Percentiles rank a stretch among this genome's conserved stretches.
Evolutionary conservation across 2,888 invertebrate genomes (phyloP).

Genomic region (Gasteruption jaculator): DNA sequence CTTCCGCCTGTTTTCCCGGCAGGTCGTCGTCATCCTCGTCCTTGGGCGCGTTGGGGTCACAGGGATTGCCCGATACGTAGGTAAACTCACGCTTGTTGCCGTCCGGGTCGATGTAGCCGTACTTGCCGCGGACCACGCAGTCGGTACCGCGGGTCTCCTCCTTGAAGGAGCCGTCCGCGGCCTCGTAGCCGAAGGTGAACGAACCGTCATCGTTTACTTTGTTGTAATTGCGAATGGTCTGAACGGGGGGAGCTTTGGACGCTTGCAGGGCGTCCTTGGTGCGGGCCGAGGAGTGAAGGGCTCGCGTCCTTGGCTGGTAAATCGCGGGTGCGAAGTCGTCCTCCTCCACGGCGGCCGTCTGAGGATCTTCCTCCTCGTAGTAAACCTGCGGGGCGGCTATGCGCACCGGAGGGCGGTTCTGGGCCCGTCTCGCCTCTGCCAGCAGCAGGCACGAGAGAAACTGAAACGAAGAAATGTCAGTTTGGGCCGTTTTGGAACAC

Average conservation of each 20-base stretch:
- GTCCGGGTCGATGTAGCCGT: constrained; percentile 82
- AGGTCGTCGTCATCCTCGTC: constrained; percentile 58
- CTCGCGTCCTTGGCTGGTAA: constrained; percentile 45
- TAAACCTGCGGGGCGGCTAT: constrained; percentile 48
- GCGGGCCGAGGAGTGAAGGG: constrained; percentile 49
- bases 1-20: constrained; percentile 55
- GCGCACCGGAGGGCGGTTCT: constrained; percentile 54
- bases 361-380: constrained; percentile 52
- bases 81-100: constrained; percentile 83
- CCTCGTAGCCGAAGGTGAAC: constrained; percentile 81
- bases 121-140: constrained; percentile 82
- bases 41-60: constrained; percentile 77
- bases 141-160: constrained; percentile 82
- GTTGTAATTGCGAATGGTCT: constrained; percentile 79
- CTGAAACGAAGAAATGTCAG: not conserved
- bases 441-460: constrained; percentile 32
- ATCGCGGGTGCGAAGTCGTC: constrained; percentile 37
- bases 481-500: too few relatives aligned
- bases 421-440: constrained; percentile 53
- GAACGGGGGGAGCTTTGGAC: constrained; percentile 69
- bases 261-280: constrained; percentile 57
- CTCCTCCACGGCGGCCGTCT: constrained; percentile 36
- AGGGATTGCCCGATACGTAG: constrained; percentile 81
- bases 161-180: constrained; percentile 81
- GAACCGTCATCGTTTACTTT: constrained; percentile 80